These are phyloP conservation scores for Xestoiulus laeticollis DNA, from an alignment of 2,888 invertebrate species.

Conservation along the genomic window DNA sequence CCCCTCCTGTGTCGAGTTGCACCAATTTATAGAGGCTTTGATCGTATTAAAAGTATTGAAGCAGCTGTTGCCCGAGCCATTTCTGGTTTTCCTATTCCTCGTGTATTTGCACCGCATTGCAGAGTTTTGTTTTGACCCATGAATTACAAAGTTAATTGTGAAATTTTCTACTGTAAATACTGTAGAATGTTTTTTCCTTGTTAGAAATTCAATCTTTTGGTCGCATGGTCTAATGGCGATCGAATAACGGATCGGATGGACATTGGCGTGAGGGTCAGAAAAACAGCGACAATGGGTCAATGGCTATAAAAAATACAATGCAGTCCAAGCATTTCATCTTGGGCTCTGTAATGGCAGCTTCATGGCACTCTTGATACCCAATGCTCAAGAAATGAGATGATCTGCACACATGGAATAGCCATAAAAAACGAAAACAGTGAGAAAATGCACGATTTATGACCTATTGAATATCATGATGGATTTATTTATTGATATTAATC, in stretches of 20 bases:
- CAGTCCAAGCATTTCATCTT: not conserved
- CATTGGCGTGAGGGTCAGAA: slow-evolving; percentile 1
- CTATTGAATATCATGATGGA: no score
- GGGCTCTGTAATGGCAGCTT: not conserved
- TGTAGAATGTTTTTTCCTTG: no score
- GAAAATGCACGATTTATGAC: no score
- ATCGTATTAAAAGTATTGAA: slow-evolving; percentile 5
- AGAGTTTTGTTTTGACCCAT: not conserved
- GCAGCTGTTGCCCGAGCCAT: slow-evolving; percentile 1
- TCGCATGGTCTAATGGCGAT: not conserved
- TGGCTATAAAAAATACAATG: slow-evolving; percentile 21
- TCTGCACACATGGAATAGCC: no score
- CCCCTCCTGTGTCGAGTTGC: slow-evolving; percentile 30
- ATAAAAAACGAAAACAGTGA: no score
- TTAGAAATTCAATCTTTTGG: not conserved
- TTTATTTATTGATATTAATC: no score
- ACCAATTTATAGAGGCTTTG: slow-evolving; percentile 31
- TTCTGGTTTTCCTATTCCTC: not conserved
- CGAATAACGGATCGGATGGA: not conserved
- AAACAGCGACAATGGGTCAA: slow-evolving; percentile 11
- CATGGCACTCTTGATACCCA: not conserved
- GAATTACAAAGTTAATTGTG: slow-evolving; percentile 24
- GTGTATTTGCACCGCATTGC: slow-evolving; percentile 34
- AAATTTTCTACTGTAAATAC: not conserved
- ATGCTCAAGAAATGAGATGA: not conserved